A percentile compares a stretch with the other conserved stretches of the same genome.
These are phyloP conservation scores for Sparidentex hasta DNA, from an alignment of 2,797 vertebrate species.

Conservation along the genomic window DNA sequence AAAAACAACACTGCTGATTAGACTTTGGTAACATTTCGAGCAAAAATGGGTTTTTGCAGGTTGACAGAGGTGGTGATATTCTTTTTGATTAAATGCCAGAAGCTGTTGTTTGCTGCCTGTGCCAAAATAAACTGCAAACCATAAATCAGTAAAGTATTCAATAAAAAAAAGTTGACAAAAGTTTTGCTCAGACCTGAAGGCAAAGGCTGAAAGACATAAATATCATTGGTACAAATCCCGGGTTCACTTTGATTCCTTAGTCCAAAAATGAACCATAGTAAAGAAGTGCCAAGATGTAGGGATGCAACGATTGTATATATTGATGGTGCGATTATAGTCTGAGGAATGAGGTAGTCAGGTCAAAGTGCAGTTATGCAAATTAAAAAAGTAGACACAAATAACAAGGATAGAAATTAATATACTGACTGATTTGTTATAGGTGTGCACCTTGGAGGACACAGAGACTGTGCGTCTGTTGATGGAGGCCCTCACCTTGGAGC, in stretches of 20 bases:
- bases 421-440: conserved; percentile 63
- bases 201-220: background rate
- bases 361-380: too few species aligned
- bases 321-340: too few species aligned
- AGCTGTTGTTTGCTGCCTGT: background rate
- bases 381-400: too few species aligned
- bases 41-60: background rate
- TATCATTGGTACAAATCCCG: background rate
- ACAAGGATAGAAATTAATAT: too few species aligned
- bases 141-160: background rate
- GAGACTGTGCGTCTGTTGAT: conserved; percentile 53
- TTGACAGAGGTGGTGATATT: background rate
- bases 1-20: background rate
- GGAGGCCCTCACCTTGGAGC: conserved; percentile 58
- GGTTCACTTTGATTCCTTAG: background rate
- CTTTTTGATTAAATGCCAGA: conserved; percentile 20
- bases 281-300: background rate
- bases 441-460: conserved; percentile 79
- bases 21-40: background rate
- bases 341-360: too few species aligned
- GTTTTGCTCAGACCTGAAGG: conserved; percentile 1
- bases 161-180: background rate
- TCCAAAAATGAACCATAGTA: conserved; percentile 11
- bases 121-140: background rate
- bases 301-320: too few species aligned